phyloP scores from a whole-genome alignment of 2,797 vertebrate species.

The Danio jaintianensis region DNA sequence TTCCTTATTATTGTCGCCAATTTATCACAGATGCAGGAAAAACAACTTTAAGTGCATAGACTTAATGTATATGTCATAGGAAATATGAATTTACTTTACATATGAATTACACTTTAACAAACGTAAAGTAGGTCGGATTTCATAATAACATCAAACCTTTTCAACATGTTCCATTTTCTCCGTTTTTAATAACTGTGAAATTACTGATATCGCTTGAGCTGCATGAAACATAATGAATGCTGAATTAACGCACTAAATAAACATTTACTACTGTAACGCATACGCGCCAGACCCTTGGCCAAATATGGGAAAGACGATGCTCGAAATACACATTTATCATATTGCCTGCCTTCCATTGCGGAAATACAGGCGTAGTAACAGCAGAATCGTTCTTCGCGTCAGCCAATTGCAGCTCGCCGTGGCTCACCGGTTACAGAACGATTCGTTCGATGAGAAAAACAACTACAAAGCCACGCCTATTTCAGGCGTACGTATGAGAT shows the following conservation, averaged over 20 bases:
- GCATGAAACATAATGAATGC: not conserved
- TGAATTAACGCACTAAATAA: not conserved
- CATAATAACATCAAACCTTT: no score
- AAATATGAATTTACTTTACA: no score
- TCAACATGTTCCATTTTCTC: not conserved
- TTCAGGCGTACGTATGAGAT: constrained; percentile 54
- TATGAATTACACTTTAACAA: no score
- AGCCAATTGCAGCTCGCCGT: not conserved
- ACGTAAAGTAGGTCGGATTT: no score
- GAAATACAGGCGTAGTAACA: constrained; percentile 39
- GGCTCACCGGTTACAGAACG: not conserved
- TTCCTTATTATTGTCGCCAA: no score
- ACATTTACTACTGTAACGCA: not conserved
- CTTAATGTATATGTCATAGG: no score
- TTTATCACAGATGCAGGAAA: no score
- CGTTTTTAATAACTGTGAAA: no score
- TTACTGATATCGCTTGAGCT: not conserved
- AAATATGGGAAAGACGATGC: constrained; percentile 56
- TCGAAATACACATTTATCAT: constrained; percentile 22
- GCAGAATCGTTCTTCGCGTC: constrained; percentile 1
- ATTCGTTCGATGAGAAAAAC: constrained; percentile 39
- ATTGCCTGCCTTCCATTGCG: constrained; percentile 34
- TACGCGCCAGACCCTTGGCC: constrained; percentile 25
- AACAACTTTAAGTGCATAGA: no score
- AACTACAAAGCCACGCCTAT: constrained; percentile 55